Percentiles rank a stretch among this genome's conserved stretches.
These are phyloP conservation scores for Coendou prehensilis DNA, from an alignment of 2,797 vertebrate species.

Conservation along the genomic window DNA sequence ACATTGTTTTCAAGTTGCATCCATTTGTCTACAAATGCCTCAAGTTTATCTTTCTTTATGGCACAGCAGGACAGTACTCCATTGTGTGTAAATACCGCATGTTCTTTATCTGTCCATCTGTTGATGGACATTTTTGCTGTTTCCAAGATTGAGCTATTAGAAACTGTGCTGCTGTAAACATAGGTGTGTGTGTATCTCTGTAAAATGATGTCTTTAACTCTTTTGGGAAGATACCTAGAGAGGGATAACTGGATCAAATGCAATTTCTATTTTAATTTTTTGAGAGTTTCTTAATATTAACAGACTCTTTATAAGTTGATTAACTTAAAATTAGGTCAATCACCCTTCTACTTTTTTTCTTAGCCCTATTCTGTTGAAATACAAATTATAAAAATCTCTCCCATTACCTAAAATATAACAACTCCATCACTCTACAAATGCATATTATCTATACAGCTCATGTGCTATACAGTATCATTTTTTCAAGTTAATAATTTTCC, in stretches of 20 bases:
- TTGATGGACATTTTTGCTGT: neutral
- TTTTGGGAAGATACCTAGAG: neutral
- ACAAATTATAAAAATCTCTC: neutral
- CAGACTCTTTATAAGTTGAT: neutral
- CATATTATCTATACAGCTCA: neutral
- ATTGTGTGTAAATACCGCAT: neutral
- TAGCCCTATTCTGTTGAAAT: constrained; percentile 28
- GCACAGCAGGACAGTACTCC: neutral
- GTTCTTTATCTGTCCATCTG: neutral
- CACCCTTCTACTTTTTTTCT: neutral
- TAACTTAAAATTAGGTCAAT: neutral
- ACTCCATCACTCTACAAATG: neutral
- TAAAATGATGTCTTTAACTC: neutral
- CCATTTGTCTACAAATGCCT: neutral
- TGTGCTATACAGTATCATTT: neutral
- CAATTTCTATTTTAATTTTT: neutral
- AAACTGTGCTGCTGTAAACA: neutral
- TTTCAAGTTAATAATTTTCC: constrained; percentile 47
- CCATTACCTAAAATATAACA: neutral
- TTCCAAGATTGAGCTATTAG: neutral
- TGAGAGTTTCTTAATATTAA: neutral
- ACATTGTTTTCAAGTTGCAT: neutral
- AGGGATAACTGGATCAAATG: neutral
- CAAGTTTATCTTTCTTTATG: neutral
- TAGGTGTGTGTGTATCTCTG: neutral